phyloP scores from a whole-genome alignment of 2,797 vertebrate genomes.

The Ataeniobius toweri region DNA sequence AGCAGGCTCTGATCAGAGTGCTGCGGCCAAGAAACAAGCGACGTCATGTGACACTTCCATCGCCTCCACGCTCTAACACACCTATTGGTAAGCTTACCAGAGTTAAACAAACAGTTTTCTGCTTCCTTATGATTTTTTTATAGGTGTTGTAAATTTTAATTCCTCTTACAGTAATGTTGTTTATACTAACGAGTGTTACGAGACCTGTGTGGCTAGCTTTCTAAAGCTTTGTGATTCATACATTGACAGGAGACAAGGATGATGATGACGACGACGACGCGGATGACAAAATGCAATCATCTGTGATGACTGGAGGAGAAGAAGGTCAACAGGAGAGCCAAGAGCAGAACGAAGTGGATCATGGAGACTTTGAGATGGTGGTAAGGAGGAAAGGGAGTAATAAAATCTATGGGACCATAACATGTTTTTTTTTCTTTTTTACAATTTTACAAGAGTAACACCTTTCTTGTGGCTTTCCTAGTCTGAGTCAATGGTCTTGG shows the following conservation, averaged over 20 bases:
- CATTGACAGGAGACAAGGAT: slow-evolving; percentile 92
- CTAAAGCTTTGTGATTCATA: slow-evolving; percentile 4
- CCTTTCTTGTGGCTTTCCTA: slow-evolving; percentile 54
- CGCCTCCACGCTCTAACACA: slow-evolving; percentile 97
- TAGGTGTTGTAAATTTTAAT: not conserved
- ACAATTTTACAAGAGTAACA: not conserved
- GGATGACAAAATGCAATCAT: slow-evolving; percentile 95
- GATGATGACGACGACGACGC: slow-evolving; percentile 96
- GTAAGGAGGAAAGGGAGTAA: slow-evolving; percentile 79
- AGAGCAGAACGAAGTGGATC: slow-evolving; percentile 95
- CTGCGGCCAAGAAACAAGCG: slow-evolving; percentile 95
- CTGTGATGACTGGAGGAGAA: slow-evolving; percentile 88
- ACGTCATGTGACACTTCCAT: slow-evolving; percentile 94
- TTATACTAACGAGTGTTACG: not conserved
- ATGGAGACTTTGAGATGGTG: slow-evolving; percentile 99
- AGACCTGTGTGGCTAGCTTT: slow-evolving; percentile 4
- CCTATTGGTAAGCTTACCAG: slow-evolving; percentile 87
- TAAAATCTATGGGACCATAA: not conserved
- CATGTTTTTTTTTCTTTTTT: not conserved
- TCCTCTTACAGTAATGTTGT: not conserved
- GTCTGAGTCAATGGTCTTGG: slow-evolving; percentile 98
- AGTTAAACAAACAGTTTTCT: not conserved
- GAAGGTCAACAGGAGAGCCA: slow-evolving; percentile 93
- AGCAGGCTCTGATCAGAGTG: slow-evolving; percentile 96
- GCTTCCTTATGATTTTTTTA: not conserved